These are phyloP conservation scores for Lepas anatifera DNA, from an alignment of 2,888 invertebrate genomes.

Conservation along the genomic window DNA sequence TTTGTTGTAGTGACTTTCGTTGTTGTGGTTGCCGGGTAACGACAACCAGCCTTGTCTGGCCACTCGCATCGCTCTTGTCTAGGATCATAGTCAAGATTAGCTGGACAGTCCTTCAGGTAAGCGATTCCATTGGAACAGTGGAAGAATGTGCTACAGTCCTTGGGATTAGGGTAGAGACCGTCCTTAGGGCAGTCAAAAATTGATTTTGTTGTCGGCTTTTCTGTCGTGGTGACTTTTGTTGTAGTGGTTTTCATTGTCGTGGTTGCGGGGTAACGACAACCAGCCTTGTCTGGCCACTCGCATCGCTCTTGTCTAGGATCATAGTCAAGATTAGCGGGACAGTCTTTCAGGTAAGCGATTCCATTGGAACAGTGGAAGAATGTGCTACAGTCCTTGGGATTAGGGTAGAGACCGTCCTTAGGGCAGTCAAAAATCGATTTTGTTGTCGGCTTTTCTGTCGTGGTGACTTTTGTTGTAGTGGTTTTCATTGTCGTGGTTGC, in stretches of 20 bases:
- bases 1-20: neutral
- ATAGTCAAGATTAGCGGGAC: neutral
- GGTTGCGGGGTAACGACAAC: neutral
- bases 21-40: too few relatives aligned
- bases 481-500: too few relatives aligned
- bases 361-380: too few relatives aligned
- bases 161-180: neutral
- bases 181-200: neutral
- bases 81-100: neutral
- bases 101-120: neutral
- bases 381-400: constrained; percentile 12
- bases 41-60: neutral
- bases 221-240: too few relatives aligned
- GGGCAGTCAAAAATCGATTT: constrained; percentile 13
- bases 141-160: neutral
- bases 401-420: constrained; percentile 20
- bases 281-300: neutral
- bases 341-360: neutral
- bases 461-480: too few relatives aligned
- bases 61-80: neutral
- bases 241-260: too few relatives aligned
- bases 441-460: too few relatives aligned
- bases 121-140: neutral
- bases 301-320: neutral
- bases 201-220: too few relatives aligned